Base-by-base conservation (phyloP, 2,113 vertebrate species). In the Puma concolor region DNA sequence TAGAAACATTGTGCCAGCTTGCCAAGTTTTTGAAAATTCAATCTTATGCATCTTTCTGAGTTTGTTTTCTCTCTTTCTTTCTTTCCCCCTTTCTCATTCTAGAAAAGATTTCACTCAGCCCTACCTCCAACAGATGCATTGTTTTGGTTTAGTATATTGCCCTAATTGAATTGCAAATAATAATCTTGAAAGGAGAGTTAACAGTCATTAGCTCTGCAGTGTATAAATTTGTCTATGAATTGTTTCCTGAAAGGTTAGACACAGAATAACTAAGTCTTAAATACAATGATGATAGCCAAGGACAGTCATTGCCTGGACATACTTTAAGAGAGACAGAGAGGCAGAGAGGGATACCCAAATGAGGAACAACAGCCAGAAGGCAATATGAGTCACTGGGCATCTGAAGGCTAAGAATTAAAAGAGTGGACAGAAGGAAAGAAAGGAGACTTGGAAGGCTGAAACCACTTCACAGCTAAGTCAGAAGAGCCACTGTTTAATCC, bases 131-230 rank as follows among this genome's bases (percentile, higher is more conserved):
- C 48, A 84, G 12, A 80, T 48, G 83, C n/a, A n/a, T 63, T 90
- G 25, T 84, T 94, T 85, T 72, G 33, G n/a, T 88, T 87, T 92
- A 72, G 50, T 67, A 84, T 50, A 36, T 25, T 88, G 27, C 57
- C 64, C 54, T 80, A 41, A 17, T 19, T 85, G 91, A 11, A 95
- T n/a, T 72, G 54, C 12, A 92, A 96, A 89, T 52, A 92, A 64
- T 63, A 94, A 93, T 90, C 48, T 64, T 94, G 31, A 36, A 25
- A 83, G 80, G 36, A 97, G 44, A 81, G 27, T 48, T 96, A 86
- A n/a, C 17, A 77, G 57, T 41, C 19, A 44, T 69, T 82, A 74
- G 86, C 67, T 77, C 50, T 52, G 31, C 16, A 44, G 6, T 57
- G 6, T 31, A 5, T 79, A 92, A 33, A 23, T 82, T 23, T 88